These are phyloP conservation scores for Dendrocopos noguchii DNA, from an alignment of 2,113 vertebrate species.

Conservation along the genomic window DNA sequence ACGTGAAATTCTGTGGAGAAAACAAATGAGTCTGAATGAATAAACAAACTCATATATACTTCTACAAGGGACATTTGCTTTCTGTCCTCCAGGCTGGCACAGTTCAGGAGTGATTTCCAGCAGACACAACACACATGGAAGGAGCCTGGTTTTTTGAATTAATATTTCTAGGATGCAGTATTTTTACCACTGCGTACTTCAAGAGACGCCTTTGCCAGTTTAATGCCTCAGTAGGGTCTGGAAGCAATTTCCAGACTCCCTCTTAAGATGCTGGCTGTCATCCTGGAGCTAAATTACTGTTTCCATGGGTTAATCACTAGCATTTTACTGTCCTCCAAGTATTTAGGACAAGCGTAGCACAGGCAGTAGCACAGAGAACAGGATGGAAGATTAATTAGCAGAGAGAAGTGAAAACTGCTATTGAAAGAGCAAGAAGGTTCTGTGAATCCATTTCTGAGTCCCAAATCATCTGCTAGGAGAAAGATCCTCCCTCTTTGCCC, in stretches of 20 bases:
- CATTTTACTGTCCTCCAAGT: slow-evolving; percentile 34
- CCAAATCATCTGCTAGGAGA: slow-evolving; percentile 9
- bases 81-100: slow-evolving; percentile 3
- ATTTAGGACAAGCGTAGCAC: slow-evolving; percentile 12
- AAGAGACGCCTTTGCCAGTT: background rate
- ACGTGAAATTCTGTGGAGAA: slow-evolving; percentile 81
- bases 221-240: background rate
- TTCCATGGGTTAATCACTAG: slow-evolving; percentile 41
- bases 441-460: slow-evolving; percentile 16
- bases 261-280: slow-evolving; percentile 3
- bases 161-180: background rate
- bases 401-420: slow-evolving; percentile 51
- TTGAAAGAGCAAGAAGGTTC: slow-evolving; percentile 35
- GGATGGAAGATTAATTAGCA: slow-evolving; percentile 52
- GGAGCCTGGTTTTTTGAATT: background rate
- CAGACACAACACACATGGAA: background rate
- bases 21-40: slow-evolving; percentile 31
- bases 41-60: background rate
- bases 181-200: background rate
- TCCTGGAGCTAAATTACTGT: slow-evolving; percentile 55
- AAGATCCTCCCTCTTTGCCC: background rate
- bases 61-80: background rate
- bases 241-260: background rate
- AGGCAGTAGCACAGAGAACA: slow-evolving; percentile 57
- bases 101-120: slow-evolving; percentile 11